Evolutionary conservation across 2,113 vertebrate genomes (phyloP).

Genomic region (Grus americana): DNA sequence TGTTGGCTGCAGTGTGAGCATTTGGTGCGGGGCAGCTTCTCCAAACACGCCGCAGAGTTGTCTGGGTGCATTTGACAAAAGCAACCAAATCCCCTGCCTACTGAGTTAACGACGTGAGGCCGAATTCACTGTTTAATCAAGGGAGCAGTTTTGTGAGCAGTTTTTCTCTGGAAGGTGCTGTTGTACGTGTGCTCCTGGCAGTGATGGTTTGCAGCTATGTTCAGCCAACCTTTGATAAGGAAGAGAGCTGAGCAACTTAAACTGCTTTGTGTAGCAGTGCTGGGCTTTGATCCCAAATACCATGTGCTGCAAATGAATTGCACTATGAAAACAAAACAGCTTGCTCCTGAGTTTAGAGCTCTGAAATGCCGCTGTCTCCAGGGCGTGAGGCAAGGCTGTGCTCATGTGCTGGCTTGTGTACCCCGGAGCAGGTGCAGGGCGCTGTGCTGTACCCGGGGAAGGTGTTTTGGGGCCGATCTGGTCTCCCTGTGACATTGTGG

Average conservation of each 20-base stretch:
- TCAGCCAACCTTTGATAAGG: neutral
- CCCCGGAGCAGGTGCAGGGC: rapidly evolving
- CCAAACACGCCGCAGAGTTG: neutral
- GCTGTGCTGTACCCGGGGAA: too few relatives aligned
- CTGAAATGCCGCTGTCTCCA: neutral
- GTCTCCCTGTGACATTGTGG: neutral
- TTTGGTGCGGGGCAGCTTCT: neutral
- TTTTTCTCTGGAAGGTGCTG: neutral
- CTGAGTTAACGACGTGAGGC: rapidly evolving
- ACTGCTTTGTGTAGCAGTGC: neutral
- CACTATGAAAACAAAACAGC: neutral
- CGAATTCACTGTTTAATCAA: neutral
- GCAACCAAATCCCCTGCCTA: neutral
- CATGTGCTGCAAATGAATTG: neutral
- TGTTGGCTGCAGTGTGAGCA: neutral
- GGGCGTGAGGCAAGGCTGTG: too few relatives aligned
- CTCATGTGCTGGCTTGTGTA: neutral
- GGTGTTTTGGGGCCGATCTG: neutral
- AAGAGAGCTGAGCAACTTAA: neutral
- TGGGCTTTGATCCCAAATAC: neutral
- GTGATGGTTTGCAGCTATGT: neutral
- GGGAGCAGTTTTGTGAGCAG: neutral
- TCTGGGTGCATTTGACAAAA: neutral
- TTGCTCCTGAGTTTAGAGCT: neutral
- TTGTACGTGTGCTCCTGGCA: neutral